Evolutionary conservation across 30 jellyfish, hydroid and myxozoan genomes (phyloP).

Genomic region (Hydractinia symbiolongicarpus): DNA sequence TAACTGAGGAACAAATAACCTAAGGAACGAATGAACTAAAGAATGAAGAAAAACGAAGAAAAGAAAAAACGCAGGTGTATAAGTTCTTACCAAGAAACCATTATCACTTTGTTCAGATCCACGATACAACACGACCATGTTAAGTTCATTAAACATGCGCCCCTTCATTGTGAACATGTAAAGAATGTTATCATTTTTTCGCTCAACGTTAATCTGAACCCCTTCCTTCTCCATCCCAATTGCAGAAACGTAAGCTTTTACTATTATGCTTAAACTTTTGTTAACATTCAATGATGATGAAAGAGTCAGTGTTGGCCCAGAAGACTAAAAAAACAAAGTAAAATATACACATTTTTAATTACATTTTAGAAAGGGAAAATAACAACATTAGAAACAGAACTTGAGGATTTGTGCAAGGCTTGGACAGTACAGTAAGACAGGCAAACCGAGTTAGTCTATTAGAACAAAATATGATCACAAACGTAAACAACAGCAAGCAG

Average conservation of each 20-base stretch:
- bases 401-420: too few species aligned
- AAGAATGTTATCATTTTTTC: neutral
- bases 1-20: too few species aligned
- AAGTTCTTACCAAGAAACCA: slow-evolving; percentile 14
- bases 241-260: neutral
- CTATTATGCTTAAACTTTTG: neutral
- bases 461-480: too few species aligned
- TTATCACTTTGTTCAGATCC: slow-evolving; percentile 18
- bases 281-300: neutral
- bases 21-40: too few species aligned
- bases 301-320: neutral
- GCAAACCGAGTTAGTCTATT: too few species aligned
- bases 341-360: too few species aligned
- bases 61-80: neutral
- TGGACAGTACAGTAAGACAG: too few species aligned
- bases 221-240: slow-evolving; percentile 22
- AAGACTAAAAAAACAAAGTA: neutral
- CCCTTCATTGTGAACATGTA: slow-evolving; percentile 28
- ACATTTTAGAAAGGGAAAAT: too few species aligned
- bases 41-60: too few species aligned
- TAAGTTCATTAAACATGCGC: slow-evolving; percentile 12
- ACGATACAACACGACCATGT: slow-evolving; percentile 23
- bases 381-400: too few species aligned
- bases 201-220: slow-evolving; percentile 7
- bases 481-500: too few species aligned